Evolutionary conservation across 1,140 invertebrate genomes (phyloP).

Genomic region (Papilio dardanus): DNA sequence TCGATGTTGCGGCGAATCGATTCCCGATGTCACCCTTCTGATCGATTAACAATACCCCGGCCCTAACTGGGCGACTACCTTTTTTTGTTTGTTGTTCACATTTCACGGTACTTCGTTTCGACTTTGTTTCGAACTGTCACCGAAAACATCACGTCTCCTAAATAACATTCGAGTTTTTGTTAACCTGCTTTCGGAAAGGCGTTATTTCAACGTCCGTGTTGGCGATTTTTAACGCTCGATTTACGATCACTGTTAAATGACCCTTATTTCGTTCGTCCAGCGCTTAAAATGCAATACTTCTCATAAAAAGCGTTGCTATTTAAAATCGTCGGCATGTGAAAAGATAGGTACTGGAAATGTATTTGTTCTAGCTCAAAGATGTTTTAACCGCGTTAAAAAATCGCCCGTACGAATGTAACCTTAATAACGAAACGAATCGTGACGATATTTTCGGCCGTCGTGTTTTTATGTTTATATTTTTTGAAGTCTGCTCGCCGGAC

Average conservation of each 20-base stretch:
- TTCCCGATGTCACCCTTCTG: constrained; percentile 30
- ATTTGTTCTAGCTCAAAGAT: no score
- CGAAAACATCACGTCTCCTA: constrained; percentile 5
- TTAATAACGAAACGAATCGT: constrained; percentile 7
- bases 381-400: no score
- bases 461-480: neutral
- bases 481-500: neutral
- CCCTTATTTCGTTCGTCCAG: no score
- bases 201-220: no score
- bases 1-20: constrained; percentile 25
- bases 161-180: neutral
- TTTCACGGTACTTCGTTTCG: constrained; percentile 13
- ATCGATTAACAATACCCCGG: constrained; percentile 24
- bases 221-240: no score
- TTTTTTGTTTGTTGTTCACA: constrained; percentile 15
- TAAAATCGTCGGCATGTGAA: no score
- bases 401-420: no score
- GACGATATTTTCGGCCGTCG: neutral
- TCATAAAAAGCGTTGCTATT: no score
- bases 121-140: constrained; percentile 19
- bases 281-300: no score
- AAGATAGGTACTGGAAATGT: no score
- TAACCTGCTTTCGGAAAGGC: no score
- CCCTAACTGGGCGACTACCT: neutral
- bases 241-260: no score